Evolutionary conservation across 2,113 vertebrate genomes (phyloP), one percentile per base, ranked within the genome.

Genomic region (Notarius quadriscutis): DNA sequence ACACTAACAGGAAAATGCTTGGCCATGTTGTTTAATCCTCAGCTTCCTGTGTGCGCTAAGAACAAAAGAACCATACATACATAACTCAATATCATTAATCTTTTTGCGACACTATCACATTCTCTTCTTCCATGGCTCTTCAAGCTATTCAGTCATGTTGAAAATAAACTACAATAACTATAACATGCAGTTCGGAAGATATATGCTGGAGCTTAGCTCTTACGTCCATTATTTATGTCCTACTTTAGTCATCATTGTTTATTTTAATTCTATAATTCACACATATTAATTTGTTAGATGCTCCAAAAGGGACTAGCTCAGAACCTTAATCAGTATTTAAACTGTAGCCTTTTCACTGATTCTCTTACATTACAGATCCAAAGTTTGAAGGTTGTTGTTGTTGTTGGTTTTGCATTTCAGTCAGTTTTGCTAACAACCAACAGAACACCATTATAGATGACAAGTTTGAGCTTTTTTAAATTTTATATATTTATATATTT

Each of bases 21-120:
- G 69, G 69, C 58, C 79, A 50, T 89, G 83, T 62, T 84, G 62
- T 78, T 71, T 79, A 85, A 85, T 79, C 58, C 14, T 58, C 22
- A 67, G 58, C 20, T 34, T 86, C 69, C 58, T 41, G 41, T 67
- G 50, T 82, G 77, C n/a, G 67, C 50, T 50, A 86, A 48, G 34
- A 51, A 74, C 69, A 80, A 62, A 20, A 50, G 18, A 48, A 81
- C 41, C 51, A 75, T 14, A 71, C 55, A 58, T 20, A 58, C 55
- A 81, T 18, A 30, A 27, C 25, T 55, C 75, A 78, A 20, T 34
- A 34, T 20, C 53, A 2, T 30, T 55, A 0, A n/a, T 27, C 50
- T 55, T 55, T 55, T 78, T 25, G 14, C 14, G 5, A 34, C n/a
- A 18, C 22, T 18, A 50, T 75, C 72, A 50, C 51, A n/a, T 20